These are phyloP conservation scores for Urocyon cinereoargenteus DNA, from an alignment of 2,797 vertebrate species.

Conservation along the genomic window DNA sequence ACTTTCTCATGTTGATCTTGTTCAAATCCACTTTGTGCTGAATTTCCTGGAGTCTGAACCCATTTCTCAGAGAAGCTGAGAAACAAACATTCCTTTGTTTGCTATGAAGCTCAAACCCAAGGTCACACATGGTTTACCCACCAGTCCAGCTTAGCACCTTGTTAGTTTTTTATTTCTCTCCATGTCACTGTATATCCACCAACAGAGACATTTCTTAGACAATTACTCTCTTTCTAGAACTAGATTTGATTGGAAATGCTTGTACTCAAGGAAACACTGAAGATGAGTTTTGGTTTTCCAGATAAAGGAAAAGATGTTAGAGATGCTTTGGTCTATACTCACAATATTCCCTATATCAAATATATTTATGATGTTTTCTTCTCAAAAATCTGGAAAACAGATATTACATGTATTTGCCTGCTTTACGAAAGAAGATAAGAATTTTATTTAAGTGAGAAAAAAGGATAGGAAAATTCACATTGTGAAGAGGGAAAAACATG, in stretches of 20 bases:
- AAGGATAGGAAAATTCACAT: slow-evolving; percentile 10
- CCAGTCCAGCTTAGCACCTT: background rate
- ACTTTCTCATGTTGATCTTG: background rate
- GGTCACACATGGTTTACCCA: background rate
- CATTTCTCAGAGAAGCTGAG: slow-evolving; percentile 42
- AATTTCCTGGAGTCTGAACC: background rate
- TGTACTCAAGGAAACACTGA: background rate
- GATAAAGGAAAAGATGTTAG: background rate
- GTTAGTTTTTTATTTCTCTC: background rate
- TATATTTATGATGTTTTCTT: slow-evolving; percentile 25
- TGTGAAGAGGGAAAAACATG: background rate
- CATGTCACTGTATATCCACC: background rate
- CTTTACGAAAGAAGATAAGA: slow-evolving; percentile 61
- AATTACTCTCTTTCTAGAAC: background rate
- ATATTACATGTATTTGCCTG: background rate
- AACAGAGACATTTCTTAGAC: background rate
- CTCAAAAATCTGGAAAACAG: background rate
- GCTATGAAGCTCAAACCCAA: background rate
- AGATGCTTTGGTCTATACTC: background rate
- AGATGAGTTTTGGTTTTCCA: background rate
- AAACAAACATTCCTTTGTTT: background rate
- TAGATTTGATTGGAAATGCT: background rate
- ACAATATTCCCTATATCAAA: background rate
- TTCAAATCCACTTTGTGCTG: background rate
- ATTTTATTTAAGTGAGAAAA: slow-evolving; percentile 50